These are phyloP conservation scores for Pocota personata DNA, from an alignment of 2,888 invertebrate genomes.

Conservation along the genomic window DNA sequence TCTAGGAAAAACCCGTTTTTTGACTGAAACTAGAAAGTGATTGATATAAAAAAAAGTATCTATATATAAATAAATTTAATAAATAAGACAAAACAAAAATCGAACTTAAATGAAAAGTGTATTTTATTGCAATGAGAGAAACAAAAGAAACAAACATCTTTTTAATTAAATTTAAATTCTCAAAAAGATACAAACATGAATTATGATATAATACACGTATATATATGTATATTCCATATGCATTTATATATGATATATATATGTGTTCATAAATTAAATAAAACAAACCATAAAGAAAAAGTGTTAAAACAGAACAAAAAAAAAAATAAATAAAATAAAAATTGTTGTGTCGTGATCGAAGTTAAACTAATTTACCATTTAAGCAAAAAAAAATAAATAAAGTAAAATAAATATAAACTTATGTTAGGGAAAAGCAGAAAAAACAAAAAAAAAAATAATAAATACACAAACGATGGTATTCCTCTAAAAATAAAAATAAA, in stretches of 20 bases:
- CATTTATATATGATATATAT: constrained; percentile 30
- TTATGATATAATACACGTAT: constrained; percentile 16
- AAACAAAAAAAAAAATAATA: constrained; percentile 40
- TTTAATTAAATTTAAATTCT: constrained; percentile 10
- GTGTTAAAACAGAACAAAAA: constrained; percentile 58
- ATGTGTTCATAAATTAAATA: constrained; percentile 58
- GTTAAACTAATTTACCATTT: constrained; percentile 75
- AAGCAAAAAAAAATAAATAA: constrained; percentile 72
- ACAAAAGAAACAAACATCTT: neutral
- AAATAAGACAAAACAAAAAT: constrained; percentile 51
- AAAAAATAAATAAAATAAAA: constrained; percentile 51
- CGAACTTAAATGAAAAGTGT: constrained; percentile 30
- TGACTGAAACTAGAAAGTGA: constrained; percentile 74
- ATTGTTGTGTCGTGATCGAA: constrained; percentile 75
- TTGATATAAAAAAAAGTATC: constrained; percentile 71
- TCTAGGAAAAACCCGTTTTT: constrained; percentile 73
- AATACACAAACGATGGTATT: constrained; percentile 48
- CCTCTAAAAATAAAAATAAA: constrained; percentile 68
- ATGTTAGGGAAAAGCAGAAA: constrained; percentile 46
- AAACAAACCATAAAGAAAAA: constrained; percentile 36
- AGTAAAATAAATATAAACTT: constrained; percentile 68
- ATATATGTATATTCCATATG: constrained; percentile 13
- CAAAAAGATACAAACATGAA: constrained; percentile 8
- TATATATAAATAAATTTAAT: constrained; percentile 72
- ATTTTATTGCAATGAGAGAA: constrained; percentile 44